Conservation (phyloP, 2,797 vertebrate species). For the Epinephelus awoara region DNA sequence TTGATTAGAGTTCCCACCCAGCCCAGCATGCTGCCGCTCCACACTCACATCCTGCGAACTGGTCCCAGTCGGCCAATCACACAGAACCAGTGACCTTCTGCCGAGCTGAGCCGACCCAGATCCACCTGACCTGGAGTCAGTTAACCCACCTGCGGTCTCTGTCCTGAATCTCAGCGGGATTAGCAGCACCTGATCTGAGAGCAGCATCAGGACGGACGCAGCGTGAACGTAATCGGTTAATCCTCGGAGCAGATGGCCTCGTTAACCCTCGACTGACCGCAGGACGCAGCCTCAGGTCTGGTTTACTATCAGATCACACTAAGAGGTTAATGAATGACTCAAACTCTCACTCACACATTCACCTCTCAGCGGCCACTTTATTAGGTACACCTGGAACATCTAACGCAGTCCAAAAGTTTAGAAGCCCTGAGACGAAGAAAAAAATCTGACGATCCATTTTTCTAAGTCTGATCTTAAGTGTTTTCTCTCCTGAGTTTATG, state of each 20-base stretch:
- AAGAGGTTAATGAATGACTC: conserved; percentile 1
- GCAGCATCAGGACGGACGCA: conserved; percentile 9
- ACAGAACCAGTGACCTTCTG: neutral
- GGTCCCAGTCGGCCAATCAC: conserved; percentile 9
- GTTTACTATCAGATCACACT: neutral
- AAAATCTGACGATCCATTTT: too few species aligned
- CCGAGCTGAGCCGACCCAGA: neutral
- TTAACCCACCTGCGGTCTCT: neutral
- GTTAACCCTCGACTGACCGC: conserved; percentile 19
- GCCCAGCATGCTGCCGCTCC: conserved; percentile 69
- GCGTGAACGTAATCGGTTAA: conserved; percentile 77
- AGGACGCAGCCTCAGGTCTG: neutral
- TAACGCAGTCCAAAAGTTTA: too few species aligned
- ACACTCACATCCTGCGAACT: conserved; percentile 2
- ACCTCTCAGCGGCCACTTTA: neutral
- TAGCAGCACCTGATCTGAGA: conserved; percentile 33
- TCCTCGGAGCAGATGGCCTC: conserved; percentile 73
- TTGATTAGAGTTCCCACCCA: conserved; percentile 77
- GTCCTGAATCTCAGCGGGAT: neutral
- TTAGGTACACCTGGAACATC: neutral
- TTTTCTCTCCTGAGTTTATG: too few species aligned
- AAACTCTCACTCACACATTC: neutral
- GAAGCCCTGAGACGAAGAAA: too few species aligned
- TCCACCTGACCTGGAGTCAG: conserved; percentile 22
- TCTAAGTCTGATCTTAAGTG: too few species aligned